Conservation (phyloP, 1,140 invertebrate species). For the Eumeta japonica region DNA sequence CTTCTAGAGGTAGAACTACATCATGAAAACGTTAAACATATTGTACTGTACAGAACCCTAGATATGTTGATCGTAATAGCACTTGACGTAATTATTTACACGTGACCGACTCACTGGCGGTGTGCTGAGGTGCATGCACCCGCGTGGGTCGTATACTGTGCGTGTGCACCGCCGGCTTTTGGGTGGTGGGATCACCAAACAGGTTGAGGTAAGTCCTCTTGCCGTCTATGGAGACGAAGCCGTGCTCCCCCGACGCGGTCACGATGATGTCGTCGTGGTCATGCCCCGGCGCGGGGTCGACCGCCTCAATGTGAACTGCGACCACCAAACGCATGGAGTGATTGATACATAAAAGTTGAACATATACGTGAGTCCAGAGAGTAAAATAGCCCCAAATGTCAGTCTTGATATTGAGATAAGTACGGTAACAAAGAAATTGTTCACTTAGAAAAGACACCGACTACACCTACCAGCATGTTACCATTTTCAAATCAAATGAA, state of each 20-base stretch:
- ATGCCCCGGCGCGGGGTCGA: conserved; percentile 34
- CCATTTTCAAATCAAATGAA: too few species aligned
- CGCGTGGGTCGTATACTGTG: conserved; percentile 47
- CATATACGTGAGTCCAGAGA: too few species aligned
- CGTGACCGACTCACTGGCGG: conserved; percentile 22
- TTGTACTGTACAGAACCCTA: too few species aligned
- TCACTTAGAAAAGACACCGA: too few species aligned
- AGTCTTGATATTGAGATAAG: too few species aligned
- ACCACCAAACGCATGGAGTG: too few species aligned
- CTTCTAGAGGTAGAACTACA: too few species aligned
- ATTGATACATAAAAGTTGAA: not conserved
- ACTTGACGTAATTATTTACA: not conserved
- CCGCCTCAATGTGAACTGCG: conserved; percentile 46
- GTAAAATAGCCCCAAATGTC: too few species aligned
- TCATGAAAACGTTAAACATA: too few species aligned
- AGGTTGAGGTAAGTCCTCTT: conserved; percentile 85
- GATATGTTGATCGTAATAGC: too few species aligned
- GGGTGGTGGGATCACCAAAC: conserved; percentile 55
- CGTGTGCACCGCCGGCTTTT: conserved; percentile 31
- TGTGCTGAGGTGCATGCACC: conserved; percentile 25
- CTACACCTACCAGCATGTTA: too few species aligned
- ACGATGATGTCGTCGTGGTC: conserved; percentile 70
- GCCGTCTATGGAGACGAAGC: conserved; percentile 90
- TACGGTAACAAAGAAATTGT: too few species aligned
- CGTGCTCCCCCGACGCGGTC: conserved; percentile 72